Evolutionary conservation across 2,797 vertebrate genomes (phyloP).

Genomic region (Smutsia gigantea): DNA sequence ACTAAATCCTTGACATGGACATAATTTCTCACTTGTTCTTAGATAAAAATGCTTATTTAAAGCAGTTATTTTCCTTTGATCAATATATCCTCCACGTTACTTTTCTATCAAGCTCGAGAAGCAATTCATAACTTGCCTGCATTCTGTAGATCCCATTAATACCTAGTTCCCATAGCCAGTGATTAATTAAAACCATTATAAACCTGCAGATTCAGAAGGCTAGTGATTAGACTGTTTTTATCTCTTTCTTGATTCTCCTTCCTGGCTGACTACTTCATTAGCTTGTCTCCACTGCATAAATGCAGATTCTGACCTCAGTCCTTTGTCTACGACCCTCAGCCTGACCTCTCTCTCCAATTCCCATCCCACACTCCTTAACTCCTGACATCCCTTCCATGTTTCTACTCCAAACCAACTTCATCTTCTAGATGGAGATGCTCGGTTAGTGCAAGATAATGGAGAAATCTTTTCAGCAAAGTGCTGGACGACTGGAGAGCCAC

Average conservation of each 20-base stretch:
- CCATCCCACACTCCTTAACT: not conserved
- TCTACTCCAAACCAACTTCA: not conserved
- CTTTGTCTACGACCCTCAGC: not conserved
- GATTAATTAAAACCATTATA: not conserved
- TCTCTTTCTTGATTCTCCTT: not conserved
- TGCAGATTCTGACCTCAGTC: not conserved
- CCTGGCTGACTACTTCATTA: not conserved
- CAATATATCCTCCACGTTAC: not conserved
- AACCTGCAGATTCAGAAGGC: not conserved
- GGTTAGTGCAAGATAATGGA: not conserved
- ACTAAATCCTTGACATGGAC: not conserved
- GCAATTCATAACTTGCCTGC: not conserved
- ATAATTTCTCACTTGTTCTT: not conserved
- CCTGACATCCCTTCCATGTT: not conserved
- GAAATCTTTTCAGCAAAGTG: not conserved
- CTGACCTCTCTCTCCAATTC: not conserved
- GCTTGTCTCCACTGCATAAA: not conserved
- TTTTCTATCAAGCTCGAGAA: not conserved
- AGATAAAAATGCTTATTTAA: constrained; percentile 14
- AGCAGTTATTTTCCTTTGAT: not conserved
- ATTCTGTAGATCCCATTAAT: not conserved
- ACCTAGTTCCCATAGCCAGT: not conserved
- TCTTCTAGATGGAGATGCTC: not conserved
- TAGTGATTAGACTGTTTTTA: not conserved
- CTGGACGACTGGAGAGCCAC: not conserved